Evolutionary conservation across 2,797 vertebrate species (phyloP), one percentile per base, ranked within the genome.

Genomic region (Apodemus agrarius): DNA sequence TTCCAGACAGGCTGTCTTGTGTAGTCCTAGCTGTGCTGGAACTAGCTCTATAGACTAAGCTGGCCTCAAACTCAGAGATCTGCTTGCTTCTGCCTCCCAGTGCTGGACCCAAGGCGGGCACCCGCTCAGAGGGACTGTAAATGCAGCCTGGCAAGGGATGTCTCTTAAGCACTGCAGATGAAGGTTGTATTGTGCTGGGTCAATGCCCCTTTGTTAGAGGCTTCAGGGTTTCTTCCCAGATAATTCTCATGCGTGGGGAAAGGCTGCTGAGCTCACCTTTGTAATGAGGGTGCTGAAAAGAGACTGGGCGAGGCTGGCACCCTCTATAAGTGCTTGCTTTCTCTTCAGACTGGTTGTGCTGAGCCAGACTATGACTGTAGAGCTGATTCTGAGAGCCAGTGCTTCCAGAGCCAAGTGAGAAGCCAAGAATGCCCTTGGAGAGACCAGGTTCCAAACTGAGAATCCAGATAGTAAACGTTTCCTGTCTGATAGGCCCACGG

Each of bases 151-250:
- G 81, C 49, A 5, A 59, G 83, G 46, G 34, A 17, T 81, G 90
- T 96, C 59, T 88, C 17, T 94, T 96, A 95, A 94, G 93, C 46
- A 0, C 89, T 76, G 37, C 93, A 22, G 52, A 65, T 91, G 88
- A 92, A n/a, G 92, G 96, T 74, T 95, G 97, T 83, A 0, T 93
- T 97, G 96, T 97, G 3, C 92, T 74, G 75, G 0, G 13, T 54
- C 29, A 95, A 61, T 11, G 88, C n/a, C 31, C 83, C 97, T 93
- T 98, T 98, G 96, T 97, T 94, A 69, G 82, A 89, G 94, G 96
- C 92, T 93, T 14, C 95, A 69, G 90, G 57, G 86, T 49, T 63
- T 74, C 89, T 26, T 1, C 46, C 16, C 95, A 49, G 96, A 94
- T 79, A 31, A 52, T 96, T 97, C 95, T 95, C 96, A 59, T 69